phyloP scores from a whole-genome alignment of 2,888 invertebrate genomes.

The Eupithecia insigniata region DNA sequence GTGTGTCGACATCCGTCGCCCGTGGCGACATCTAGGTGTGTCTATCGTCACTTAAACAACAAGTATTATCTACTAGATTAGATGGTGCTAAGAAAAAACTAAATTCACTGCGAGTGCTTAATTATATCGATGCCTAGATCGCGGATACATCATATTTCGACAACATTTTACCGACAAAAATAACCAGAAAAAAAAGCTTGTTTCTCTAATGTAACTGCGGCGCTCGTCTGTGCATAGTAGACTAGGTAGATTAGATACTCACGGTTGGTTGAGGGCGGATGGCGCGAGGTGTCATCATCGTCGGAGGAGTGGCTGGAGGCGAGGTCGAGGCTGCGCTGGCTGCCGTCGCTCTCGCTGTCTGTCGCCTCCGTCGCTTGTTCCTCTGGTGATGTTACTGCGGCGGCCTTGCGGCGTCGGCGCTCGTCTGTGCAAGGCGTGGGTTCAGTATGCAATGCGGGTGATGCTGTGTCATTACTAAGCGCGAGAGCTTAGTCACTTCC shows the following conservation, averaged over 20 bases:
- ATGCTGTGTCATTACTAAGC: not conserved
- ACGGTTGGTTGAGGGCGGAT: constrained; percentile 58
- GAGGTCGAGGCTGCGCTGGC: constrained; percentile 93
- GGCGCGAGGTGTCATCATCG: constrained; percentile 87
- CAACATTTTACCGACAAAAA: not conserved
- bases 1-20: no score
- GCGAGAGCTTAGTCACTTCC: not conserved
- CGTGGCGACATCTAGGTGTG: no score
- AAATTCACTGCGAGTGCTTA: no score
- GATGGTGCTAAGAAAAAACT: no score
- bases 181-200: no score
- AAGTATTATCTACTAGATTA: no score
- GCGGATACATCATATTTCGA: no score
- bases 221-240: no score
- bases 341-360: constrained; percentile 92
- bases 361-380: constrained; percentile 85
- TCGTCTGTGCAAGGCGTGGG: constrained; percentile 56
- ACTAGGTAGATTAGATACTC: constrained; percentile 1
- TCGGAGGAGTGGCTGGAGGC: constrained; percentile 98
- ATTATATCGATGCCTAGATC: no score
- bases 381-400: constrained; percentile 44
- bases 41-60: no score
- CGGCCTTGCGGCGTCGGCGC: constrained; percentile 64
- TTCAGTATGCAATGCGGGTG: constrained; percentile 3
- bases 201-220: no score